A percentile compares a stretch with the other conserved stretches of the same genome.
Conservation (phyloP, 2,888 invertebrate genomes). For the Alentia gelatinosa region DNA sequence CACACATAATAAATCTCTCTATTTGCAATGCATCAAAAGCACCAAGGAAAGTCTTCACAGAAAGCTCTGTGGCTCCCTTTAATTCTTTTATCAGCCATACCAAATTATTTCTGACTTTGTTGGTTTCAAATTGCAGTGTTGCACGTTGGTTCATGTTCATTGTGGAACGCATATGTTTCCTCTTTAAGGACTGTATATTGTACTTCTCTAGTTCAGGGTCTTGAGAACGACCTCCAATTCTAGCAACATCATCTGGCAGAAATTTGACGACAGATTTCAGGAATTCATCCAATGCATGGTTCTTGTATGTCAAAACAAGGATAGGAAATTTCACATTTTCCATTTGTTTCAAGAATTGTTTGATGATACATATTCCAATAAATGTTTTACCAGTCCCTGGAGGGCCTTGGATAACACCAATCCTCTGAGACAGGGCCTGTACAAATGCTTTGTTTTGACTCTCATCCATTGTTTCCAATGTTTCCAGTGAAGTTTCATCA, state of each 20-base stretch:
- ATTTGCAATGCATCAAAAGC: not conserved
- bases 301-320: slow-evolving; percentile 63
- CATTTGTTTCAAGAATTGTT: slow-evolving; percentile 24
- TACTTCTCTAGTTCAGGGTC: slow-evolving; percentile 38
- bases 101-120: not conserved
- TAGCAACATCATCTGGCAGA: slow-evolving; percentile 46
- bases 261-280: slow-evolving; percentile 51
- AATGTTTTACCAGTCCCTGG: slow-evolving; percentile 92
- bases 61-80: not conserved
- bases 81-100: not conserved
- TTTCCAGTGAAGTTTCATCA: not conserved
- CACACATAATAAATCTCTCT: not conserved
- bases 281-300: slow-evolving; percentile 64
- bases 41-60: not conserved
- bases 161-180: not conserved
- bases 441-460: slow-evolving; percentile 87
- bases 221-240: slow-evolving; percentile 60
- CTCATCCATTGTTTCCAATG: slow-evolving; percentile 83
- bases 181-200: slow-evolving; percentile 44
- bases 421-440: slow-evolving; percentile 86
- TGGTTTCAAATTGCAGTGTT: not conserved
- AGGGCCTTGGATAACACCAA: slow-evolving; percentile 91
- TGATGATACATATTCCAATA: slow-evolving; percentile 87
- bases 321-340: slow-evolving; percentile 51
- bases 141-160: not conserved